Conservation (phyloP, 2,797 vertebrate species). For the Octomys mimax region DNA sequence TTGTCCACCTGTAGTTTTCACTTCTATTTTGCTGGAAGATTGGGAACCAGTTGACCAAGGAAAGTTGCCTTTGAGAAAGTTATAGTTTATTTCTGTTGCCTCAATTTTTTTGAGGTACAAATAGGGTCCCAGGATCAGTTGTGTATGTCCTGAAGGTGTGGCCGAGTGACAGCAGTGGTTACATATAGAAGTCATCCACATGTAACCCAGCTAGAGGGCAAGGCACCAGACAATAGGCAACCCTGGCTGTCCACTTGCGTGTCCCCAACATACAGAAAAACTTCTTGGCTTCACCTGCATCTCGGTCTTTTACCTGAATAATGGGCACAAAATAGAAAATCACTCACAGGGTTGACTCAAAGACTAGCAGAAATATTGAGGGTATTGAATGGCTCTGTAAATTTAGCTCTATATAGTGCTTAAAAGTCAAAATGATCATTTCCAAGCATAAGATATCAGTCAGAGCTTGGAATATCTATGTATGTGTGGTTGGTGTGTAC, state of each 20-base stretch:
- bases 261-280: not conserved
- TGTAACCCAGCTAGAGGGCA: rapidly evolving
- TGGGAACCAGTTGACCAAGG: not conserved
- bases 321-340: not conserved
- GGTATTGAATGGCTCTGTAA: not conserved
- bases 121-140: not conserved
- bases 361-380: not conserved
- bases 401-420: not conserved
- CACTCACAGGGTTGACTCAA: not conserved
- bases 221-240: rapidly evolving
- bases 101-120: not conserved
- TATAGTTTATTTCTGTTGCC: not conserved
- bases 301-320: not conserved
- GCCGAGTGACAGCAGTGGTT: not conserved
- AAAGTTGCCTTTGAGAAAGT: not conserved
- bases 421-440: not conserved
- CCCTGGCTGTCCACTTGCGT: rapidly evolving
- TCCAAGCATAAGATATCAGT: not conserved
- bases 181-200: not conserved
- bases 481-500: not conserved
- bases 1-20: not conserved
- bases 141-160: not conserved
- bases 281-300: not conserved
- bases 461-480: not conserved
- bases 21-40: not conserved